A percentile compares a stretch with the other conserved stretches of the same genome.
Evolutionary conservation across 2,113 vertebrate genomes (phyloP).

Genomic region (Ciconia boyciana): DNA sequence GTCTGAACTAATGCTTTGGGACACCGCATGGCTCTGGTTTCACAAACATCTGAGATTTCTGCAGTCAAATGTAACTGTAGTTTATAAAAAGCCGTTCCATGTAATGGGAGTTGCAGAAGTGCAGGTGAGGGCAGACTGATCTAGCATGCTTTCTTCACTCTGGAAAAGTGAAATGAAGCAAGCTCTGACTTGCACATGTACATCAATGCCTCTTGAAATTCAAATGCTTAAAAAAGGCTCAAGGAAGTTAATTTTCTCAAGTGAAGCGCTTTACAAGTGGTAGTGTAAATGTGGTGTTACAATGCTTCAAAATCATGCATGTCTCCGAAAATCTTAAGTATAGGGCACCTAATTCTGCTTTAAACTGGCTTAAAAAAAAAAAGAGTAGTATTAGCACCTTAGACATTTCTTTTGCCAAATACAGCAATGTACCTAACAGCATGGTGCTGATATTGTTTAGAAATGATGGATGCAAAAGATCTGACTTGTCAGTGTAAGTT

Average conservation of each 20-base stretch:
- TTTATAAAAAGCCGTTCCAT: background rate
- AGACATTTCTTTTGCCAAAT: rapidly evolving
- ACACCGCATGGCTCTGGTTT: background rate
- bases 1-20: background rate
- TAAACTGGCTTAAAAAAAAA: background rate
- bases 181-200: background rate
- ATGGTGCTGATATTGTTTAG: background rate
- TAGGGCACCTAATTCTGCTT: background rate
- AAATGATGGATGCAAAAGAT: background rate
- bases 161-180: background rate
- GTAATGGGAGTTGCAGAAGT: background rate
- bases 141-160: background rate
- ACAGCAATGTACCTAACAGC: background rate
- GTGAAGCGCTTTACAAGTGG: background rate
- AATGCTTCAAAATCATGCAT: background rate
- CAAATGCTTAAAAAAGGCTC: background rate
- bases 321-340: background rate
- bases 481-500: background rate
- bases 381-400: too few relatives aligned
- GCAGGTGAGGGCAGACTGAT: background rate
- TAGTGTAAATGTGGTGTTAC: background rate
- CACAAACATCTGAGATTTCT: background rate
- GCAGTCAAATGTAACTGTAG: background rate
- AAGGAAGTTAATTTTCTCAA: background rate
- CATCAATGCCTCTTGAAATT: background rate